Conservation (phyloP, 2,113 vertebrate genomes). For the Ceuthmochares aereus region DNA sequence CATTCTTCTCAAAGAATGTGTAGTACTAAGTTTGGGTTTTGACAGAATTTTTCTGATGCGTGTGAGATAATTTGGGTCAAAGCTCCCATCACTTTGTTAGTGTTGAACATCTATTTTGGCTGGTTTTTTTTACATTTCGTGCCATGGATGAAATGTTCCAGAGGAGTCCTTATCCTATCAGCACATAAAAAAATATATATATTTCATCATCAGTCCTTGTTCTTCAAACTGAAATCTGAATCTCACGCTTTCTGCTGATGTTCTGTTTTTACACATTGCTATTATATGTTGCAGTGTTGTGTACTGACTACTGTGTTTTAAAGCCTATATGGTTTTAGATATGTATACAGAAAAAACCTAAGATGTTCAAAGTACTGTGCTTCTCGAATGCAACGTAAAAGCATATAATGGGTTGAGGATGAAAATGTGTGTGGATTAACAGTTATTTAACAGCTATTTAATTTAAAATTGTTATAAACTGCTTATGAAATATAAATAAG, state of each 20-base stretch:
- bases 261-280: neutral
- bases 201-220: neutral
- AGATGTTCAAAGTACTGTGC: neutral
- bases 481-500: neutral
- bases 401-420: neutral
- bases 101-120: neutral
- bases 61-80: neutral
- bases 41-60: neutral
- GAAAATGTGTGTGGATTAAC: neutral
- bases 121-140: neutral
- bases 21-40: neutral
- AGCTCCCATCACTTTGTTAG: neutral
- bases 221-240: neutral
- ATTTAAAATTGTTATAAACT: neutral
- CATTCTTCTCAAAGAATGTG: neutral
- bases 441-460: constrained; percentile 14
- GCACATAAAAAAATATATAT: neutral
- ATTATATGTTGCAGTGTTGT: neutral
- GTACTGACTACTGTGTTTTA: neutral
- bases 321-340: neutral
- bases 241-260: neutral
- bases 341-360: neutral
- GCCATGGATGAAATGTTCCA: neutral
- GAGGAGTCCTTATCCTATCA: constrained; percentile 2
- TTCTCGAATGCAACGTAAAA: neutral